phyloP scores from a whole-genome alignment of 2,888 invertebrate genomes.

The Masnerella sp. region DNA sequence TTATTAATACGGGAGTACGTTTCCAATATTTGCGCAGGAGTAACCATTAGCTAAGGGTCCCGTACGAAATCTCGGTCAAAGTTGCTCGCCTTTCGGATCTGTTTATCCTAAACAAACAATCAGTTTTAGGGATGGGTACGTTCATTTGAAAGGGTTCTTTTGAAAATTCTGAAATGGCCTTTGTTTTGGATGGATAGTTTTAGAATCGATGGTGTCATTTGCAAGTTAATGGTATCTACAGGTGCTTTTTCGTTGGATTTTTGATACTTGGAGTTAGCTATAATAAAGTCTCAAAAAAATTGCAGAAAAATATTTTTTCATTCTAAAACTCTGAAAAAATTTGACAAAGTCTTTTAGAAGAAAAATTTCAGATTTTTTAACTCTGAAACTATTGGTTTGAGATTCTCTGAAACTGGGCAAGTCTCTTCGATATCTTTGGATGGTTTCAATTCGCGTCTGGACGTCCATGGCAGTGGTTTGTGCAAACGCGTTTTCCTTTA shows the following conservation, averaged over 20 bases:
- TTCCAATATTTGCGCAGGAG: slow-evolving; percentile 40
- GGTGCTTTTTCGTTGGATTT: background rate
- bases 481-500: slow-evolving; percentile 68
- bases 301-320: too few species aligned
- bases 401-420: slow-evolving; percentile 6
- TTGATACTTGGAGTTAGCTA: background rate
- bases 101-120: slow-evolving; percentile 17
- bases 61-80: slow-evolving; percentile 33
- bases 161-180: too few species aligned
- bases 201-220: background rate
- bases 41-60: slow-evolving; percentile 43
- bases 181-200: too few species aligned
- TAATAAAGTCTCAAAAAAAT: too few species aligned
- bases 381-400: too few species aligned
- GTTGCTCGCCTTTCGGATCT: slow-evolving; percentile 5
- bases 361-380: too few species aligned
- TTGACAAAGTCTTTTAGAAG: too few species aligned
- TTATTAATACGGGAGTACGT: slow-evolving; percentile 44
- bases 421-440: slow-evolving; percentile 22
- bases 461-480: slow-evolving; percentile 15
- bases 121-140: slow-evolving; percentile 11
- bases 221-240: too few species aligned
- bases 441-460: slow-evolving; percentile 31
- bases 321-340: too few species aligned
- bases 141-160: background rate